Conservation (phyloP, 2,113 vertebrate species). For the Toxotes chatareus region DNA sequence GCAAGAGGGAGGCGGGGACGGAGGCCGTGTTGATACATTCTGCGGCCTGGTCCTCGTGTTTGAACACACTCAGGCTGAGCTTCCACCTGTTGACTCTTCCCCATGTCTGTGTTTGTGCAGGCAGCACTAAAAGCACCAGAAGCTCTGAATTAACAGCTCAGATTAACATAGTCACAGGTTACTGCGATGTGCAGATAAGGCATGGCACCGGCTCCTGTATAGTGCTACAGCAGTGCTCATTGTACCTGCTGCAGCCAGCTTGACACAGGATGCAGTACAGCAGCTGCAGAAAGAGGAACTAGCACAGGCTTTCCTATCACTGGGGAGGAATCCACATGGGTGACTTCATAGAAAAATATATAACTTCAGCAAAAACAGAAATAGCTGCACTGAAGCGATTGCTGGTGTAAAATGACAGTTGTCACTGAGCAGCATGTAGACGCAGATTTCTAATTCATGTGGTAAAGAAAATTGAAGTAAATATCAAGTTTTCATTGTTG, state of each 20-base stretch:
- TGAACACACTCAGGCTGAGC: conserved; percentile 64
- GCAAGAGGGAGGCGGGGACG: not conserved
- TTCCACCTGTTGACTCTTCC: conserved; percentile 73
- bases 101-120: conserved; percentile 66
- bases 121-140: conserved; percentile 44
- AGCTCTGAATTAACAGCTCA: conserved; percentile 21
- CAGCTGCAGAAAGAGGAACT: conserved; percentile 68
- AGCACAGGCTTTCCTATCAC: conserved; percentile 44
- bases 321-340: conserved; percentile 39
- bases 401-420: not conserved
- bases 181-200: conserved; percentile 62
- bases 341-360: conserved; percentile 50
- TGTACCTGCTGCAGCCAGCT: conserved; percentile 55
- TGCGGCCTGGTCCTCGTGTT: conserved; percentile 64
- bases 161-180: conserved; percentile 56
- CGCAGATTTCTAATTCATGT: not conserved
- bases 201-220: conserved; percentile 24
- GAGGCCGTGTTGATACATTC: conserved; percentile 58
- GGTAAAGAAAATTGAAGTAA: not conserved
- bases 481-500: not conserved
- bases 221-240: conserved; percentile 5
- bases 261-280: conserved; percentile 51
- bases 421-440: not conserved
- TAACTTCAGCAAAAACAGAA: conserved; percentile 24
- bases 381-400: conserved; percentile 4